Evolutionary conservation across 2,888 invertebrate species (phyloP).

Genomic region (Drosophila niveifrons): DNA sequence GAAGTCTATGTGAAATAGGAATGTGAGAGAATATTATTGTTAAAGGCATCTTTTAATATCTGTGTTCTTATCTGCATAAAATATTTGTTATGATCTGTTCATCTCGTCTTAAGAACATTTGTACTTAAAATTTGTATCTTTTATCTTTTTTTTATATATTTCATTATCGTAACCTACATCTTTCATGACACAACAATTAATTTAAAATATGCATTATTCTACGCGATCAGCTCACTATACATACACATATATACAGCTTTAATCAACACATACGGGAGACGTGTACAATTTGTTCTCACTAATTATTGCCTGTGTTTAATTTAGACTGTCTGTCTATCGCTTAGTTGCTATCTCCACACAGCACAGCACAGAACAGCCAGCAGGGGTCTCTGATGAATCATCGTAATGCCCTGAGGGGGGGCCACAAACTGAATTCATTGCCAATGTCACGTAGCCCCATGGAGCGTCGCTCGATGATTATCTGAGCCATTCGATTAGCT

Average conservation of each 20-base stretch:
- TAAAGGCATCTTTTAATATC: no score
- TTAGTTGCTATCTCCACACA: slow-evolving; percentile 23
- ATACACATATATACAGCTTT: not conserved
- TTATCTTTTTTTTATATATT: not conserved
- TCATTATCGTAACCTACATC: not conserved
- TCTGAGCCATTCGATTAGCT: slow-evolving; percentile 15
- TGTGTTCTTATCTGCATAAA: no score
- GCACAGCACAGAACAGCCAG: slow-evolving; percentile 10
- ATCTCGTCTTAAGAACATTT: no score
- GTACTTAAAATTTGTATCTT: not conserved
- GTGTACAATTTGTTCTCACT: slow-evolving; percentile 10
- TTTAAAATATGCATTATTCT: not conserved
- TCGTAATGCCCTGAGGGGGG: slow-evolving; percentile 22
- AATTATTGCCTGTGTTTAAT: slow-evolving; percentile 30
- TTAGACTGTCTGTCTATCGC: slow-evolving; percentile 35
- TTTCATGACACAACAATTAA: not conserved
- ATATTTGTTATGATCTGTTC: no score
- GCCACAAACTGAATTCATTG: slow-evolving; percentile 39
- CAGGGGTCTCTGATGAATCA: slow-evolving; percentile 42
- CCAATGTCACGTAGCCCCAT: slow-evolving; percentile 54
- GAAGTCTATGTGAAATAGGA: no score
- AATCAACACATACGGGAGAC: slow-evolving; percentile 8
- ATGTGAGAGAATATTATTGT: no score
- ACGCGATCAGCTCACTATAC: not conserved
- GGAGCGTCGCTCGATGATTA: slow-evolving; percentile 32